phyloP scores from a whole-genome alignment of 2,113 vertebrate species.

The Nymphicus hollandicus region DNA sequence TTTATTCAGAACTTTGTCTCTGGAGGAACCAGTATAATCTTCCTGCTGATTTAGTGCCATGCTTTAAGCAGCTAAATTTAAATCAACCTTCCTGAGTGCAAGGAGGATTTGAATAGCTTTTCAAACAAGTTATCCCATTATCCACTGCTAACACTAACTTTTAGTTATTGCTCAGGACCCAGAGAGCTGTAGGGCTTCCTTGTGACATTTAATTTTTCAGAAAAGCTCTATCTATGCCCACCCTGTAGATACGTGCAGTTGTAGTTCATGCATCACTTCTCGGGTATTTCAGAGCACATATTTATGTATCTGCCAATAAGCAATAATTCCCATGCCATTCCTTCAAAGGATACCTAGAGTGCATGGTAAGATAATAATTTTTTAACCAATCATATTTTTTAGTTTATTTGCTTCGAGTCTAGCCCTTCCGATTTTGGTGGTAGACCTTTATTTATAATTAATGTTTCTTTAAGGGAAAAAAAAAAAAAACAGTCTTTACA shows the following conservation, averaged over 20 bases:
- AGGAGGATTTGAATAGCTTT: not conserved
- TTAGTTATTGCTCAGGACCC: not conserved
- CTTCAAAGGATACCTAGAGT: not conserved
- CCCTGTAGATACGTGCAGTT: not conserved
- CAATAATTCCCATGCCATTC: not conserved
- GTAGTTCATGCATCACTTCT: not conserved
- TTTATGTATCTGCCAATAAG: not conserved
- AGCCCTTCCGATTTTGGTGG: not conserved
- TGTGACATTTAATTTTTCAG: not conserved
- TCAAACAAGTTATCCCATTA: not conserved
- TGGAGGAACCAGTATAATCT: not conserved
- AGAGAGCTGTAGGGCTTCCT: not conserved
- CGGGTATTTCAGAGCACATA: not conserved
- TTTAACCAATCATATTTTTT: constrained; percentile 32
- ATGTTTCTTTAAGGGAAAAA: constrained; percentile 30
- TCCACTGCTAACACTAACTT: not conserved
- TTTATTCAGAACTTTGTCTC: not conserved
- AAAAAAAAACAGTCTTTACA: constrained; percentile 1
- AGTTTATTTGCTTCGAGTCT: constrained; percentile 25
- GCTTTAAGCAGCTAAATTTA: not conserved
- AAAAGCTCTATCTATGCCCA: not conserved
- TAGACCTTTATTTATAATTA: constrained; percentile 60
- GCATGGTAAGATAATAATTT: not conserved
- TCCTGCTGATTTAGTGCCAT: not conserved
- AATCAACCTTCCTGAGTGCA: not conserved